Conservation (phyloP, 1,140 invertebrate species). For the Delia radicum region DNA sequence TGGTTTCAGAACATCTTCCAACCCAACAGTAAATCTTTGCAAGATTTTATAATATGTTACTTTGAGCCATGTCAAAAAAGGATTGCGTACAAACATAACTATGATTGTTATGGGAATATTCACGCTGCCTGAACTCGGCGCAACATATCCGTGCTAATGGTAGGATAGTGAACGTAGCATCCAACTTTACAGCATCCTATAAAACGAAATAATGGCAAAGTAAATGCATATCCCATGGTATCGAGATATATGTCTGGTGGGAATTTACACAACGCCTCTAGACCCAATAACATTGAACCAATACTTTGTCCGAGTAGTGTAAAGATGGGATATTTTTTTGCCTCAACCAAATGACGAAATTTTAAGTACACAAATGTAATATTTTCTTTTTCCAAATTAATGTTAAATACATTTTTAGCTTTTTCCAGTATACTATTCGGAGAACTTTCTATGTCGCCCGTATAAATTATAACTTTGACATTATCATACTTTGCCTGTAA, state of each 20-base stretch:
- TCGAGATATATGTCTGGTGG: constrained; percentile 92
- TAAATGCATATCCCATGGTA: constrained; percentile 95
- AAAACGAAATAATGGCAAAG: constrained; percentile 84
- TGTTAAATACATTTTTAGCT: constrained; percentile 78
- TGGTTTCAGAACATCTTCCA: constrained; percentile 79
- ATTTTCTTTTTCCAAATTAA: constrained; percentile 64
- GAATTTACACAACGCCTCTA: constrained; percentile 82
- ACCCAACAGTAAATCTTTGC: constrained; percentile 81
- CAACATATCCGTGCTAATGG: constrained; percentile 94
- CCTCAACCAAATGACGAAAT: constrained; percentile 75
- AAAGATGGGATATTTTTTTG: constrained; percentile 84
- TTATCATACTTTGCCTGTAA: constrained; percentile 76
- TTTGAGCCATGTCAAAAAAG: constrained; percentile 79
- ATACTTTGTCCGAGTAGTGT: constrained; percentile 93
- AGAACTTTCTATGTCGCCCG: constrained; percentile 80
- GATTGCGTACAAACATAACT: constrained; percentile 78
- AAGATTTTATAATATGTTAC: constrained; percentile 86
- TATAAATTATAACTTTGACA: constrained; percentile 79
- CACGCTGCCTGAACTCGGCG: constrained; percentile 70
- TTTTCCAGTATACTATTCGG: constrained; percentile 74
- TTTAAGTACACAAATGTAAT: constrained; percentile 81
- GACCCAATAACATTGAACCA: constrained; percentile 82
- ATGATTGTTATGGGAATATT: constrained; percentile 80
- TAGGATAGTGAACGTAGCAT: constrained; percentile 96
- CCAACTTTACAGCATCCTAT: constrained; percentile 78